These are phyloP conservation scores for Myodes glareolus DNA, from an alignment of 2,113 vertebrate genomes.

Conservation along the genomic window DNA sequence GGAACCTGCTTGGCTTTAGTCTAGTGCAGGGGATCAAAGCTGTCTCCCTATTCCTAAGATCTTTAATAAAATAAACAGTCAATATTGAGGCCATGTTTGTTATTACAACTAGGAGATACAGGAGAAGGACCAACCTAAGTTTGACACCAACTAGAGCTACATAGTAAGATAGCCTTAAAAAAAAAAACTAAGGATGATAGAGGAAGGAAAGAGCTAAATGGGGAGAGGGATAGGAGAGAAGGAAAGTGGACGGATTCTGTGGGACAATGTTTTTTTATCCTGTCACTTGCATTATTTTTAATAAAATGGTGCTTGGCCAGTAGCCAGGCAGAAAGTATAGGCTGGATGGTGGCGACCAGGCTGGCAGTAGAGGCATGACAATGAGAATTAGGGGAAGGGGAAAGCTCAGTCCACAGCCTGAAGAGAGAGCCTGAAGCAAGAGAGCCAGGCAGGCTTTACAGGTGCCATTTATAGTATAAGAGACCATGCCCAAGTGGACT, in stretches of 20 bases:
- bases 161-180: not conserved
- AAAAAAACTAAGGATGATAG: not conserved
- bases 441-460: too few relatives aligned
- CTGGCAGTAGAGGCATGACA: too few relatives aligned
- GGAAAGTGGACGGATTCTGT: not conserved
- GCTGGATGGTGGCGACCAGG: too few relatives aligned
- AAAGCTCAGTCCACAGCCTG: too few relatives aligned
- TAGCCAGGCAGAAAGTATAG: too few relatives aligned
- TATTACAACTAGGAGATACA: not conserved
- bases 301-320: too few relatives aligned
- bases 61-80: not conserved
- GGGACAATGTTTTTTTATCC: too few relatives aligned
- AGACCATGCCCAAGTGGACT: too few relatives aligned
- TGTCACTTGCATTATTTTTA: too few relatives aligned
- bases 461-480: too few relatives aligned
- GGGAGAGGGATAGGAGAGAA: not conserved
- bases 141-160: not conserved
- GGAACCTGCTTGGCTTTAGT: not conserved
- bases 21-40: not conserved
- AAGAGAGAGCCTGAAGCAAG: too few relatives aligned
- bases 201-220: not conserved
- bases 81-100: not conserved
- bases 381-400: too few relatives aligned
- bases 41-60: not conserved
- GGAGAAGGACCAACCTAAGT: not conserved